These are phyloP conservation scores for Mamestra configurata DNA, from an alignment of 1,140 invertebrate species.

Conservation along the genomic window DNA sequence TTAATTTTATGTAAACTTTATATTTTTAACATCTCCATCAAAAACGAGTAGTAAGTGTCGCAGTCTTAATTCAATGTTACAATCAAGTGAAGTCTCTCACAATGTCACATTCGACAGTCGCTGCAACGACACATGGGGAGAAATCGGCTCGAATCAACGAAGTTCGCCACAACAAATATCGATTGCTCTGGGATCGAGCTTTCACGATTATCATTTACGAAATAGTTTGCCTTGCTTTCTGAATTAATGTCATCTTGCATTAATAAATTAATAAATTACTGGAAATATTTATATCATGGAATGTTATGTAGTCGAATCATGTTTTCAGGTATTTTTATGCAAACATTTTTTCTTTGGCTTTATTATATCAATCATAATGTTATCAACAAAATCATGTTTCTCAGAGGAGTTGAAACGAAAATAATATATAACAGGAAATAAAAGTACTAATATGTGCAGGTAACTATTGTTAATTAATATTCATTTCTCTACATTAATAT, in stretches of 20 bases:
- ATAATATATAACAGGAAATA: not conserved
- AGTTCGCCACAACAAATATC: not conserved
- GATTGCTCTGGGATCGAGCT: not conserved
- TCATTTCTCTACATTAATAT: slow-evolving; percentile 75
- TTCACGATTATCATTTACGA: not conserved
- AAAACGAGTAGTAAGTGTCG: not conserved
- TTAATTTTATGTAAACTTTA: no score
- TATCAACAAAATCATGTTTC: not conserved
- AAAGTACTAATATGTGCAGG: slow-evolving; percentile 61
- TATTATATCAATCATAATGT: slow-evolving; percentile 29
- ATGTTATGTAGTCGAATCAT: slow-evolving; percentile 17
- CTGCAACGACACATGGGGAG: not conserved
- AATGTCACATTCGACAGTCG: not conserved
- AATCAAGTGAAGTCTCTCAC: not conserved
- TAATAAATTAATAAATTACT: not conserved
- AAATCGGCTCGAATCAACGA: not conserved
- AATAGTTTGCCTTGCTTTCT: not conserved
- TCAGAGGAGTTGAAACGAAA: not conserved
- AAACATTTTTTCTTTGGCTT: slow-evolving; percentile 51
- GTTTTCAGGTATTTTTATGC: slow-evolving; percentile 5
- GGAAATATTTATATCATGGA: slow-evolving; percentile 29
- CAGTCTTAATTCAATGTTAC: not conserved
- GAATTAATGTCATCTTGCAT: not conserved
- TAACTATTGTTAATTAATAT: slow-evolving; percentile 73
- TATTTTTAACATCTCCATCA: no score